Conservation (phyloP, 2,888 invertebrate species). For the Steromphala cineraria region DNA sequence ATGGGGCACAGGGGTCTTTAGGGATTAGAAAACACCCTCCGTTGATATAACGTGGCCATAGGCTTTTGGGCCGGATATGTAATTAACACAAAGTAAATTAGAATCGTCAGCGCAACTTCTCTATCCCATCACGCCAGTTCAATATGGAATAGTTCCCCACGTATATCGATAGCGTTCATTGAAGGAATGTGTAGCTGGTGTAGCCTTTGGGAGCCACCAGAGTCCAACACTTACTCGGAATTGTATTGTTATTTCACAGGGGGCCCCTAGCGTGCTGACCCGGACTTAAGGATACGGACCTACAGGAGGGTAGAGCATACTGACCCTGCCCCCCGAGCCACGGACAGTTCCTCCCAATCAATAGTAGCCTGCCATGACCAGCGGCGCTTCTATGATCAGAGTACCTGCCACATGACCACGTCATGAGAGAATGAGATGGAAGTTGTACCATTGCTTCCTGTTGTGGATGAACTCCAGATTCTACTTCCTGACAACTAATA, state of each 20-base stretch:
- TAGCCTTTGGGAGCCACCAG: background rate
- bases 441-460: too few species aligned
- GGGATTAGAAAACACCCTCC: background rate
- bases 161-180: background rate
- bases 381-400: background rate
- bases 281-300: background rate
- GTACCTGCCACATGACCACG: background rate
- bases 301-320: background rate
- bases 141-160: background rate
- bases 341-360: background rate
- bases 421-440: background rate
- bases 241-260: constrained; percentile 10
- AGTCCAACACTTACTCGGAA: background rate
- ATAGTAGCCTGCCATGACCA: background rate
- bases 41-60: background rate
- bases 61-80: background rate
- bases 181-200: background rate
- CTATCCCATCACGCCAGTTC: background rate
- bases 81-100: constrained; percentile 6
- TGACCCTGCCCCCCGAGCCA: background rate
- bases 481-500: too few species aligned
- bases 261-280: background rate
- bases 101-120: background rate
- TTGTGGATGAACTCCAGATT: too few species aligned
- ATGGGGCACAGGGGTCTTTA: background rate